phyloP scores from a whole-genome alignment of 2,797 vertebrate species.

The Clamator glandarius region DNA sequence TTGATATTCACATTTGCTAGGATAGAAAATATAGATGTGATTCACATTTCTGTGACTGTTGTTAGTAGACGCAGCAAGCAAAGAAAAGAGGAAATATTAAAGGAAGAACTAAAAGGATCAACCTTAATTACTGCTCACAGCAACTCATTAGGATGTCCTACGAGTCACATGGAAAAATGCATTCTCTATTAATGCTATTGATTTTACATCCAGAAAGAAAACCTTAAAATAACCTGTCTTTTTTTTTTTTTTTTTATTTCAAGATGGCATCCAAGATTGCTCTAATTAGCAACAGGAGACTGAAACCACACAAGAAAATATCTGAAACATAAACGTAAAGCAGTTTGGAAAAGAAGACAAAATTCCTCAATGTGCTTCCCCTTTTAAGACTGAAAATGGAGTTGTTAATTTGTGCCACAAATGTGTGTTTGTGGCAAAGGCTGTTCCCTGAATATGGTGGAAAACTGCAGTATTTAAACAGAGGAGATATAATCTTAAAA shows the following conservation, averaged over 20 bases:
- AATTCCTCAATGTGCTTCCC: neutral
- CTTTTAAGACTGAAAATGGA: conserved; percentile 15
- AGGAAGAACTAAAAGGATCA: neutral
- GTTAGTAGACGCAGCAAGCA: neutral
- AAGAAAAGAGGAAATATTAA: neutral
- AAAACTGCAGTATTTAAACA: neutral
- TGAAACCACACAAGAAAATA: conserved; percentile 15
- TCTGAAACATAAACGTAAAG: conserved; percentile 27
- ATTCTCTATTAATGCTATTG: neutral
- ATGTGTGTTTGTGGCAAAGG: neutral
- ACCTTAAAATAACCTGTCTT: neutral
- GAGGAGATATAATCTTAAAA: neutral
- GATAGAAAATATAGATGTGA: neutral
- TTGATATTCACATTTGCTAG: neutral
- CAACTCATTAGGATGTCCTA: neutral
- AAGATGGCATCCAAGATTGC: neutral
- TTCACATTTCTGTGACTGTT: neutral
- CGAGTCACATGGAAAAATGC: neutral
- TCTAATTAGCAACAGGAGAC: conserved; percentile 20
- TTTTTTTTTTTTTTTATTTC: neutral
- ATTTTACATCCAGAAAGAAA: conserved; percentile 1
- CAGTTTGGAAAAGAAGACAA: conserved; percentile 18
- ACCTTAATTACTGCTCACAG: neutral
- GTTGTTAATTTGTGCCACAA: neutral
- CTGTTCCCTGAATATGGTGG: neutral